Conservation (phyloP, 2,113 vertebrate species). For the Crotalus tigris region DNA sequence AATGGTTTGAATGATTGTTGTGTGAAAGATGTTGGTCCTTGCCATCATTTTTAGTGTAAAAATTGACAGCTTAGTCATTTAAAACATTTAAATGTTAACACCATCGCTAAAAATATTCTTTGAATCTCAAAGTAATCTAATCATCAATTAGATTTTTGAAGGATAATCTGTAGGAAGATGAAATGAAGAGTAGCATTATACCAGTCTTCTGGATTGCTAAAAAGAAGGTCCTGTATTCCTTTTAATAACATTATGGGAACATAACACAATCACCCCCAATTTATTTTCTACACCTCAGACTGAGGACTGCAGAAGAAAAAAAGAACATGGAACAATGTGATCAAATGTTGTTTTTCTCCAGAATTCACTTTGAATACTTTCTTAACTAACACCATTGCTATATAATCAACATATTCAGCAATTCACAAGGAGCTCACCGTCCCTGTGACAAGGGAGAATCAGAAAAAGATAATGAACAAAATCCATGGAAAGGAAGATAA, state of each 20-base stretch:
- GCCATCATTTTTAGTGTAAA: neutral
- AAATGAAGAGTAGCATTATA: neutral
- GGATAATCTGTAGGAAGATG: no score
- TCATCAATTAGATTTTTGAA: neutral
- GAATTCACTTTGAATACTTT: neutral
- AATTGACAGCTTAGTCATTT: neutral
- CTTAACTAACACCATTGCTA: neutral
- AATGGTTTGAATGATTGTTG: neutral
- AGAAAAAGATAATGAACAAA: neutral
- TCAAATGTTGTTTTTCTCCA: neutral
- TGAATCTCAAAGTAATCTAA: neutral
- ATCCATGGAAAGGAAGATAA: neutral
- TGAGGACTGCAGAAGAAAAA: neutral
- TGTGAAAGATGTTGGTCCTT: neutral
- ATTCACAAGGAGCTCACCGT: neutral
- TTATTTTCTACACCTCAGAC: neutral
- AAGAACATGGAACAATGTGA: no score
- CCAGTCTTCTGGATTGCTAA: neutral
- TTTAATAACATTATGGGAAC: constrained; percentile 52
- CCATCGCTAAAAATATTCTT: neutral
- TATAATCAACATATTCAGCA: neutral
- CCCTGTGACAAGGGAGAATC: neutral
- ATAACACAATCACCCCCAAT: neutral
- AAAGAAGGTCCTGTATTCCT: neutral
- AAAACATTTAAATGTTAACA: neutral